A percentile compares a stretch with the other conserved stretches of the same genome.
phyloP scores from a whole-genome alignment of 2,888 invertebrate genomes.

The Schrankia costaestrigalis region DNA sequence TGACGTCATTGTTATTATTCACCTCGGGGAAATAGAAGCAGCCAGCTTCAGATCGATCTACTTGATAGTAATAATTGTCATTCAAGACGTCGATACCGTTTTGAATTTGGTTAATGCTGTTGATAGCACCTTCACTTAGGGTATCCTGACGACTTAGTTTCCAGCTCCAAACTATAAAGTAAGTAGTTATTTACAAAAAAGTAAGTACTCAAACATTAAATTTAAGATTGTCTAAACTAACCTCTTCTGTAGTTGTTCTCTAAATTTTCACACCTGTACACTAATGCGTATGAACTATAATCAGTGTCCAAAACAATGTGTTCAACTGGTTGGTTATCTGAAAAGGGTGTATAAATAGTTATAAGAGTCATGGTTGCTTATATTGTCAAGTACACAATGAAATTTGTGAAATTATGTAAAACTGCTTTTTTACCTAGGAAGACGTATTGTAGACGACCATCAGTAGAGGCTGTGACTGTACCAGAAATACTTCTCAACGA shows the following conservation, averaged over 20 bases:
- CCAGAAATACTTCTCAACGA: slow-evolving; percentile 65
- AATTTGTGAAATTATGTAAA: too few relatives aligned
- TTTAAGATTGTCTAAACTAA: too few relatives aligned
- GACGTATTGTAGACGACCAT: too few relatives aligned
- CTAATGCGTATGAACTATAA: slow-evolving; percentile 80
- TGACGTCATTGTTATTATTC: slow-evolving; percentile 11
- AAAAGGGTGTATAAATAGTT: too few relatives aligned
- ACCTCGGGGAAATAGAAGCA: slow-evolving; percentile 32
- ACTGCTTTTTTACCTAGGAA: too few relatives aligned
- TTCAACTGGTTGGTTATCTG: slow-evolving; percentile 21
- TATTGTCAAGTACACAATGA: too few relatives aligned
- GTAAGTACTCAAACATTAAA: too few relatives aligned
- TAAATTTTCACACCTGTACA: slow-evolving; percentile 80
- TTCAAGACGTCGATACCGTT: slow-evolving; percentile 35
- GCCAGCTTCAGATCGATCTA: slow-evolving; percentile 33
- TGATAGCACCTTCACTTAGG: slow-evolving; percentile 26
- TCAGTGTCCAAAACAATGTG: slow-evolving; percentile 71
- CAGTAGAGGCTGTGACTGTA: too few relatives aligned
- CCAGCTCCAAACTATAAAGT: slow-evolving; percentile 58
- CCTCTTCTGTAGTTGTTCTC: slow-evolving; percentile 27
- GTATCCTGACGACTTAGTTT: slow-evolving; percentile 45
- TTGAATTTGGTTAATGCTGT: slow-evolving; percentile 36
- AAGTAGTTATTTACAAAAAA: too few relatives aligned
- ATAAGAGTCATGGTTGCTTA: too few relatives aligned
- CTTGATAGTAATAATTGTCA: slow-evolving; percentile 37